Base-by-base conservation (phyloP, 2,888 invertebrate genomes). In the Endomychus coccineus region DNA sequence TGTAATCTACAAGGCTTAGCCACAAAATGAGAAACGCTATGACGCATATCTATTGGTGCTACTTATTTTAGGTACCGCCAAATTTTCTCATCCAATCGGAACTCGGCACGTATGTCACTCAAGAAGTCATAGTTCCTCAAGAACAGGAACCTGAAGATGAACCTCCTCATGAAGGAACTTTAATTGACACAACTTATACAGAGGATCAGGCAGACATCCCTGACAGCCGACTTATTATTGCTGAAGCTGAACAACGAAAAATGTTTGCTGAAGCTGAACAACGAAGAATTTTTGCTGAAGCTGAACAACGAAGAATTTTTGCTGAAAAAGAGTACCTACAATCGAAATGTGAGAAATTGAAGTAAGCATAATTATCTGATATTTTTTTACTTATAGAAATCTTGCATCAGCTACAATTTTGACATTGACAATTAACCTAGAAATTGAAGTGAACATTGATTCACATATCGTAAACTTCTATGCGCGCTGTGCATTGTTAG, bases 21-120 rank as follows among this genome's bases (percentile, higher is more conserved):
- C n/a, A n/a, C n/a, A n/a, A n/a, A n/a, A n/a, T n/a, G n/a, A n/a
- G n/a, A n/a, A n/a, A n/a, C n/a, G n/a, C n/a, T n/a, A n/a, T n/a
- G n/a, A n/a, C n/a, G n/a, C n/a, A n/a, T n/a, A n/a, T n/a, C n/a
- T n/a, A n/a, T 19, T 19, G 11, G 12, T 27, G 6, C 11, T 25
- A 36, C 44, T 40, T 42, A 40, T 61, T 66, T 16, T 52, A 82
- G 68, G 80, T 82, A 54, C 91, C 96, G 39, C 98, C 97, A 1
- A 97, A 98, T 67, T 97, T 98, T 69, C 71, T 92, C 45, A 77
- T 86, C 43, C 82, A 90, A 71, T 83, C 92, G 27, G 96, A 96
- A 61, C 78, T 98, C 56, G 82, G 87, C 35, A 86, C 86, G 13
- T 97, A 98, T 59, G 85, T 91, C 34, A 87, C 95, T 2, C 96